Percentiles rank a stretch among this genome's conserved stretches.
phyloP scores from a whole-genome alignment of 2,113 vertebrate genomes.

The Rissa tridactyla region DNA sequence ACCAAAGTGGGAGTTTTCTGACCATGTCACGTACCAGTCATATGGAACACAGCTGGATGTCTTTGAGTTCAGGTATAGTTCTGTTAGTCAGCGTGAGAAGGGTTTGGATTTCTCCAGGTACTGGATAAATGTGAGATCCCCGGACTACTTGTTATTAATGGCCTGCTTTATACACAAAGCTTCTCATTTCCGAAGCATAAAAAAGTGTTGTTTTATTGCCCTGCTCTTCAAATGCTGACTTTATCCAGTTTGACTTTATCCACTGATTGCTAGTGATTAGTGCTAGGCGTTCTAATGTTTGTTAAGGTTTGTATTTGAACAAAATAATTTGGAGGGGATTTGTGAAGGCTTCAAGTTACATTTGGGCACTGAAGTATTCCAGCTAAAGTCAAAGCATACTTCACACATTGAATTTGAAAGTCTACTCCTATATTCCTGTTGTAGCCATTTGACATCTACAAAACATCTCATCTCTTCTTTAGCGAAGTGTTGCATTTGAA shows the following conservation, averaged over 20 bases:
- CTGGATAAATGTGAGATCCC: accelerated
- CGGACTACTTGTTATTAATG: accelerated
- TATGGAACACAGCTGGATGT: background rate
- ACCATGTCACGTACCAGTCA: background rate
- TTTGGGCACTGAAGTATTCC: background rate
- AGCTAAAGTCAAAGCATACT: background rate
- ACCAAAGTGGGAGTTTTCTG: background rate
- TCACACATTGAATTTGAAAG: background rate
- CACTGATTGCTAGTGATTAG: background rate
- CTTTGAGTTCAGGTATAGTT: background rate
- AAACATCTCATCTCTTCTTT: background rate
- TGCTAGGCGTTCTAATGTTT: background rate
- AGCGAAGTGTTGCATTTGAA: background rate
- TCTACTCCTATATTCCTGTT: background rate
- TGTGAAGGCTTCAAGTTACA: background rate
- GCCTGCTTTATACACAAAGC: background rate
- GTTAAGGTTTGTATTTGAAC: background rate
- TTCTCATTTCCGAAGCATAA: background rate
- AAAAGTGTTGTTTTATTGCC: background rate
- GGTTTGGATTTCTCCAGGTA: background rate
- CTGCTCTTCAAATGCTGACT: background rate
- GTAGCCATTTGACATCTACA: background rate
- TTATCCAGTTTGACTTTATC: background rate
- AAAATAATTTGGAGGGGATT: background rate
- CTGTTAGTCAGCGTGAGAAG: background rate